Conservation (phyloP, 2,113 vertebrate species). For the Uropsilus gracilis region DNA sequence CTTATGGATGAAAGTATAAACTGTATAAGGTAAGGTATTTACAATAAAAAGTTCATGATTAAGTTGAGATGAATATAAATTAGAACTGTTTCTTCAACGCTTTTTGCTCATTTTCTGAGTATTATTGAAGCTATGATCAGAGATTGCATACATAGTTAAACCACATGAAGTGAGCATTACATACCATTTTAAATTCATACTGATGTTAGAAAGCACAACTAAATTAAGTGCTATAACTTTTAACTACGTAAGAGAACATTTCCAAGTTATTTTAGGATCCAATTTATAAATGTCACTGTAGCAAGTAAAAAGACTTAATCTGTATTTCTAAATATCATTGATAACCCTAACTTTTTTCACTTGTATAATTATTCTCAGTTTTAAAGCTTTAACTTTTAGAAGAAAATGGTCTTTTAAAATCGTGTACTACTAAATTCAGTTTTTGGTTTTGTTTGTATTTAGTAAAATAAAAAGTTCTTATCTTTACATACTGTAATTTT, state of each 20-base stretch:
- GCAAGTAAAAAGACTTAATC: slow-evolving; percentile 28
- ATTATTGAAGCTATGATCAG: slow-evolving; percentile 42
- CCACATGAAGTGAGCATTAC: background rate
- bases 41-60: slow-evolving; percentile 41
- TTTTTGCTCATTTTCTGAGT: slow-evolving; percentile 18
- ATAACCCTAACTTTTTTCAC: slow-evolving; percentile 14
- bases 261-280: slow-evolving; percentile 25
- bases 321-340: slow-evolving; percentile 4
- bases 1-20: slow-evolving; percentile 36
- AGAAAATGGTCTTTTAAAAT: slow-evolving; percentile 32
- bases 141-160: background rate
- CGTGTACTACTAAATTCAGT: slow-evolving; percentile 1
- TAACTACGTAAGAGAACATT: background rate
- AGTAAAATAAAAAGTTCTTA: slow-evolving; percentile 59
- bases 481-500: slow-evolving; percentile 33
- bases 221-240: slow-evolving; percentile 43
- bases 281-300: slow-evolving; percentile 12
- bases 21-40: slow-evolving; percentile 34
- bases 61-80: slow-evolving; percentile 46
- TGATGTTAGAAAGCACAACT: slow-evolving; percentile 14
- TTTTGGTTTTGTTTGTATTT: slow-evolving; percentile 46
- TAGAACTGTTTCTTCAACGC: background rate
- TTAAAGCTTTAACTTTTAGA: slow-evolving; percentile 35
- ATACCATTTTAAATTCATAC: slow-evolving; percentile 22
- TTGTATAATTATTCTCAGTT: slow-evolving; percentile 9